phyloP scores from a whole-genome alignment of 1,140 invertebrate species.

The Acyrthosiphon pisum region DNA sequence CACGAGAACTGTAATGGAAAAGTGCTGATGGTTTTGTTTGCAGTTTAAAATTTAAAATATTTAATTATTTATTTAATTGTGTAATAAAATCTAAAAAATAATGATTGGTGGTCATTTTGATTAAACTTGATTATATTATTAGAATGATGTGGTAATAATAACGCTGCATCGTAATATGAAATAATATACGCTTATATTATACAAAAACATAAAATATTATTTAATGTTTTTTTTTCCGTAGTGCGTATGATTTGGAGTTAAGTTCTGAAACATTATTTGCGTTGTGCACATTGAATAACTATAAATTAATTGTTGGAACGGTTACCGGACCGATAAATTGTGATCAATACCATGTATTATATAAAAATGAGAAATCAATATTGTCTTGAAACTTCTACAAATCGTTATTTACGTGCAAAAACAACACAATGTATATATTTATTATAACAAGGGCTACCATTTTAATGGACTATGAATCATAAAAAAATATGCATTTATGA shows the following conservation, averaged over 20 bases:
- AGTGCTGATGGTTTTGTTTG: background rate
- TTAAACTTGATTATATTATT: background rate
- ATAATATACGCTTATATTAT: background rate
- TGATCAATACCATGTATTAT: background rate
- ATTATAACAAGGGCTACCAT: no score
- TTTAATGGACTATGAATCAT: no score
- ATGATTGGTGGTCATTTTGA: background rate
- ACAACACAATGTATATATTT: no score
- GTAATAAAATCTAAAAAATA: no score
- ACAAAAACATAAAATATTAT: background rate
- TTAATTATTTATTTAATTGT: background rate
- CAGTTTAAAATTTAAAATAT: background rate
- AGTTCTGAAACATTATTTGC: background rate
- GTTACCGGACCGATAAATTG: background rate
- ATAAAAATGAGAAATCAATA: background rate
- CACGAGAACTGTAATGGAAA: background rate
- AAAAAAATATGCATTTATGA: background rate
- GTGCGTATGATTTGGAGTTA: background rate
- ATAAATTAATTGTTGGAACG: background rate
- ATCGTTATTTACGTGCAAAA: background rate
- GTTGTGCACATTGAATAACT: no score
- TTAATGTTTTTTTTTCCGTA: background rate
- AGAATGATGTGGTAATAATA: background rate
- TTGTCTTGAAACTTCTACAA: background rate
- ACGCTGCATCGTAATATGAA: background rate